phyloP scores from a whole-genome alignment of 2,113 vertebrate species.

The Menura novaehollandiae region DNA sequence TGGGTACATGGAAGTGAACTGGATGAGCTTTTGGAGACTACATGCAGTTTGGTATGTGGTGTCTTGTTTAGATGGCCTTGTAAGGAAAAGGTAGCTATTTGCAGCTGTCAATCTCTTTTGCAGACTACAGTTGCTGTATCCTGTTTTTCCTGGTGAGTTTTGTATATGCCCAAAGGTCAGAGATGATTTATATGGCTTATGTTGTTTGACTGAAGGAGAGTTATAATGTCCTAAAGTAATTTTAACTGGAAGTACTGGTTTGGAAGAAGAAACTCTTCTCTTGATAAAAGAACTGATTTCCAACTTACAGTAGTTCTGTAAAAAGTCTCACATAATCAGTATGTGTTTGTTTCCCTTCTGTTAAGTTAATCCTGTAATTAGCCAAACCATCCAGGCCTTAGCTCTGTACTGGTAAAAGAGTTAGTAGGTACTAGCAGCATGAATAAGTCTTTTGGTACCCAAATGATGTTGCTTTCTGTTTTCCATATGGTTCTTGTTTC shows the following conservation, averaged over 20 bases:
- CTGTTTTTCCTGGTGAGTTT: not conserved
- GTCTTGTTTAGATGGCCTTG: not conserved
- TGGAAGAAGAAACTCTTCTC: not conserved
- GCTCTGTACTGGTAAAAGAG: not conserved
- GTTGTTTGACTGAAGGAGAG: not conserved
- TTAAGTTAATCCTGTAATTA: not conserved
- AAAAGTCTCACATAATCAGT: not conserved
- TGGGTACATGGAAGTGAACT: not conserved
- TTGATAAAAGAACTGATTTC: not conserved
- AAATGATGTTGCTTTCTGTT: not conserved
- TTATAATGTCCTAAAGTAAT: not conserved
- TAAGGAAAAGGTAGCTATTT: not conserved
- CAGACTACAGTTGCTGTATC: not conserved
- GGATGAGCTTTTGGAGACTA: not conserved
- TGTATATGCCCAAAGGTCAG: not conserved
- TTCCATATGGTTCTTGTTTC: not conserved
- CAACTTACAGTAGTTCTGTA: not conserved
- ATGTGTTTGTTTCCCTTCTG: not conserved
- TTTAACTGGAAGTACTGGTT: not conserved
- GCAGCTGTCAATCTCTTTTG: not conserved
- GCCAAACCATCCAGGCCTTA: not conserved
- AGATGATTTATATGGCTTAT: not conserved
- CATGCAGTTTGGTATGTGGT: not conserved
- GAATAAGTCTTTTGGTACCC: not conserved
- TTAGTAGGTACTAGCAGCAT: not conserved